These are phyloP conservation scores for Dermochelys coriacea DNA, from an alignment of 2,797 vertebrate species.

Conservation along the genomic window DNA sequence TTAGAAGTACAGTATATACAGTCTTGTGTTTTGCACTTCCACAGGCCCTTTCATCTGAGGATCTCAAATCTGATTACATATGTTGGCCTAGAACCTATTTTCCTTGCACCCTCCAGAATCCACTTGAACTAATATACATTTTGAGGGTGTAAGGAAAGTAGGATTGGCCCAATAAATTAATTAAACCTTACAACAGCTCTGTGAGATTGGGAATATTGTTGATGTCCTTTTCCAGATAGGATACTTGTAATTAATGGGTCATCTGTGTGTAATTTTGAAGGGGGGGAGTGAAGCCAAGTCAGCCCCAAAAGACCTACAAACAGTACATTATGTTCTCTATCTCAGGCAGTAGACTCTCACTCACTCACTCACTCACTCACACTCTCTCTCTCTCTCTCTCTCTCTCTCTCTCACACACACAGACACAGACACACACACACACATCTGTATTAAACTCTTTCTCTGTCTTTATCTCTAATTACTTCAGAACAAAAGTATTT, in stretches of 20 bases:
- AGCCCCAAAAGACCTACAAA: constrained; percentile 22
- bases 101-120: neutral
- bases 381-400: too few species aligned
- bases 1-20: neutral
- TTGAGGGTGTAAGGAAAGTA: neutral
- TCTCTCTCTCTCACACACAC: neutral
- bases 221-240: neutral
- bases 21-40: neutral
- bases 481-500: neutral
- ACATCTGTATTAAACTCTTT: neutral
- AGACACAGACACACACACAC: neutral
- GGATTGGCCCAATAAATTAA: neutral
- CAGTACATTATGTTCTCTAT: constrained; percentile 22
- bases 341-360: neutral
- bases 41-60: neutral
- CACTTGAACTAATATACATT: neutral
- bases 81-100: neutral
- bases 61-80: neutral
- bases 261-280: neutral
- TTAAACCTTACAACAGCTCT: neutral
- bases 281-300: neutral
- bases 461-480: neutral
- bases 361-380: too few species aligned
- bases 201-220: neutral
- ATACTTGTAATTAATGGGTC: neutral